Evolutionary conservation across 2,113 vertebrate genomes (phyloP).

Genomic region (Bambusicola thoracicus): DNA sequence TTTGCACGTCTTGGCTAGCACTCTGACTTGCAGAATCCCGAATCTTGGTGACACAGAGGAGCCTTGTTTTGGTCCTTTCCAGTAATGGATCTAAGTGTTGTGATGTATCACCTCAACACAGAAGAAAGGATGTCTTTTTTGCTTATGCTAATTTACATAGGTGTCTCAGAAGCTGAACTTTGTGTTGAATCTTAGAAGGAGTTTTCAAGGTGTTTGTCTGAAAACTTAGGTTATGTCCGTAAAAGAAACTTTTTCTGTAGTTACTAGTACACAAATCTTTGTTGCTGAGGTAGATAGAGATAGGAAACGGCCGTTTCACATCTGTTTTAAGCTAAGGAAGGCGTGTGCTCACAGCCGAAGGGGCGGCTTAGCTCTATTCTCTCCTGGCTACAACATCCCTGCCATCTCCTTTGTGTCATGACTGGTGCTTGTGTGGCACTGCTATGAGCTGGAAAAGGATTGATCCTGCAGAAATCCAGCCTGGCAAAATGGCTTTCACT

Average conservation of each 20-base stretch:
- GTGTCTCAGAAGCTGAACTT: not conserved
- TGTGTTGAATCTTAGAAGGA: not conserved
- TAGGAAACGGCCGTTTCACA: not conserved
- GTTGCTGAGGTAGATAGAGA: not conserved
- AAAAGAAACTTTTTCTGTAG: not conserved
- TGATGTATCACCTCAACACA: not conserved
- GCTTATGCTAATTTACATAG: not conserved
- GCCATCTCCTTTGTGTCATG: not conserved
- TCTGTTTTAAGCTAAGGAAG: not conserved
- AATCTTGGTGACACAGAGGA: not conserved
- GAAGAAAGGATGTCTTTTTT: not conserved
- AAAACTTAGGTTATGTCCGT: not conserved
- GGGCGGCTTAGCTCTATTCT: not conserved
- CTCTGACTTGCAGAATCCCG: rapidly evolving
- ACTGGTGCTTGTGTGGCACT: not conserved
- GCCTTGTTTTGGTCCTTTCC: not conserved
- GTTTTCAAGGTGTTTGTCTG: not conserved
- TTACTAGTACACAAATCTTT: not conserved
- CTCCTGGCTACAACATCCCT: not conserved
- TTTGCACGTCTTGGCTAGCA: not conserved
- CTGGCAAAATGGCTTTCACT: not conserved
- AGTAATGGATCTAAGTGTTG: not conserved
- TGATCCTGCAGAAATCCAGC: not conserved
- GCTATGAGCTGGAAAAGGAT: not conserved
- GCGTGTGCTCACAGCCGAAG: not conserved